phyloP scores from a whole-genome alignment of 2,888 invertebrate species.

The Eupithecia vulgata region DNA sequence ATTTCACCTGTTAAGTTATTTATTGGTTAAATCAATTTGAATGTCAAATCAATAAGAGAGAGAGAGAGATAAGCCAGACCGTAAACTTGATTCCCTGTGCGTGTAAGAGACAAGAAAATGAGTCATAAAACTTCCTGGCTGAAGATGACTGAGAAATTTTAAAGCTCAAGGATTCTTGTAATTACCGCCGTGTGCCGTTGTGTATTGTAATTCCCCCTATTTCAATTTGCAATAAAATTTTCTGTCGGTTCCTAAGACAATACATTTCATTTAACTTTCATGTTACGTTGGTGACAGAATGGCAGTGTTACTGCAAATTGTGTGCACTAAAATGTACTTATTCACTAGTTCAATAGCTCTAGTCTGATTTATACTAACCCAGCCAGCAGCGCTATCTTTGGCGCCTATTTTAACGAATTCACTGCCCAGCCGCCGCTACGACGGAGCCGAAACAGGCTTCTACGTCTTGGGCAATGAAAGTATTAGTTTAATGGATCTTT shows the following conservation, averaged over 20 bases:
- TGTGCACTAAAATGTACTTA: neutral
- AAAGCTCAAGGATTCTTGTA: slow-evolving; percentile 20
- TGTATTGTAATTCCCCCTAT: slow-evolving; percentile 9
- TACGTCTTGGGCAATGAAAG: too few relatives aligned
- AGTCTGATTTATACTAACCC: neutral
- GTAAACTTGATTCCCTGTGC: slow-evolving; percentile 24
- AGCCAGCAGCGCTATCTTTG: neutral
- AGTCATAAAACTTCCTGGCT: slow-evolving; percentile 23
- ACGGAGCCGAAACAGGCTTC: too few relatives aligned
- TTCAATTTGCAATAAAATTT: slow-evolving; percentile 31
- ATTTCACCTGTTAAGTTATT: slow-evolving; percentile 10
- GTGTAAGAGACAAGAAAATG: slow-evolving; percentile 24
- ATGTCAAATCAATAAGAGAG: neutral
- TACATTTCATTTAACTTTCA: neutral
- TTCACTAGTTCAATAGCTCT: neutral
- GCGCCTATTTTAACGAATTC: neutral
- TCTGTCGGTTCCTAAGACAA: slow-evolving; percentile 3
- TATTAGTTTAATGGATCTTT: too few relatives aligned
- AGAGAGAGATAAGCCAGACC: neutral
- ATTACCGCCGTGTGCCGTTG: slow-evolving; percentile 11
- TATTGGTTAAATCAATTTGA: too few relatives aligned
- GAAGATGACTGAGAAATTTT: neutral
- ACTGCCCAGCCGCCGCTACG: too few relatives aligned
- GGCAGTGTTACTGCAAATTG: slow-evolving; percentile 2
- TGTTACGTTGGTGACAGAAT: slow-evolving; percentile 7